phyloP scores from a whole-genome alignment of 2,113 vertebrate genomes.

The Rhinolophus sinicus region DNA sequence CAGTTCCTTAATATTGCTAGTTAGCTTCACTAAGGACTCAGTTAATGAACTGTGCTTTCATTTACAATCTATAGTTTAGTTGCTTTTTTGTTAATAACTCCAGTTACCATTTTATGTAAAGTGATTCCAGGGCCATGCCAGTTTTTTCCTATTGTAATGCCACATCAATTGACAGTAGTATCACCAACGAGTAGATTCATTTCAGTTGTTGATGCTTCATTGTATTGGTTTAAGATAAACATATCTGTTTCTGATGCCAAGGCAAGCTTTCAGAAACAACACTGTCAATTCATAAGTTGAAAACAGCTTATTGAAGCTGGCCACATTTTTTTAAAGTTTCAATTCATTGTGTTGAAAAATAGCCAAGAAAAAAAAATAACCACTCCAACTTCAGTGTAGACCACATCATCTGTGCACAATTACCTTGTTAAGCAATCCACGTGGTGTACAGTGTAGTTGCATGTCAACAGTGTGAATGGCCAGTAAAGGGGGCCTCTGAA shows the following conservation, averaged over 20 bases:
- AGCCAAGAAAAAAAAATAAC: neutral
- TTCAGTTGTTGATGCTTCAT: conserved; percentile 59
- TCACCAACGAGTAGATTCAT: conserved; percentile 50
- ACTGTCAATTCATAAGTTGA: conserved; percentile 18
- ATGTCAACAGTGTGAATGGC: conserved; percentile 51
- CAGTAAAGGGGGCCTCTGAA: conserved; percentile 40
- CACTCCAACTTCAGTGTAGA: neutral
- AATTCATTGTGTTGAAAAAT: conserved; percentile 44
- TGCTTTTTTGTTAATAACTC: conserved; percentile 38
- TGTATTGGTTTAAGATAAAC: neutral
- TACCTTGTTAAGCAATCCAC: conserved; percentile 36
- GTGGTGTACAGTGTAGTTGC: conserved; percentile 32
- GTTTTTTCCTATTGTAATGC: conserved; percentile 71
- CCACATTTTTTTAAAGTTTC: neutral
- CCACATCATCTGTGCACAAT: conserved; percentile 65
- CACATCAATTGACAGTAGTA: neutral
- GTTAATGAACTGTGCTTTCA: neutral
- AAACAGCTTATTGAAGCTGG: neutral
- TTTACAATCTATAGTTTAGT: neutral
- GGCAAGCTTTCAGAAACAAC: neutral
- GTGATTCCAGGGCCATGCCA: neutral
- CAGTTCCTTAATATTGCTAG: conserved; percentile 27
- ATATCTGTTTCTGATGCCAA: neutral
- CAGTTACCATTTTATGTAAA: neutral
- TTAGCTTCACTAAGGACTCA: neutral